Base-by-base conservation (phyloP, 2,113 vertebrate genomes). In the Melanocharis versteri region DNA sequence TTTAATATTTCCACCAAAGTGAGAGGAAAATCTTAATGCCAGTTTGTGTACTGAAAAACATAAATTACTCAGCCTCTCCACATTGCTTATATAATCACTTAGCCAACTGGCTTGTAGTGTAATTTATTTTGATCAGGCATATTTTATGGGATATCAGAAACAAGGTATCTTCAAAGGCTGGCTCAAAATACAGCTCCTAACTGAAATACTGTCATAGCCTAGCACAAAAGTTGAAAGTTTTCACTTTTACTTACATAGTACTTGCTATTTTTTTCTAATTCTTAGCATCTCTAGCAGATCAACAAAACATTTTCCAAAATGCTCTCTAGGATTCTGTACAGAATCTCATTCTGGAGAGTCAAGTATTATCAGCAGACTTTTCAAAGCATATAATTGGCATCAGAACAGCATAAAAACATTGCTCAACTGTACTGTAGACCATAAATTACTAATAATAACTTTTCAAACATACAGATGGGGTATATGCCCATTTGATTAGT, bases 401-500 rank as follows among this genome's bases (percentile, higher is more conserved):
- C 47, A 57, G 61, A 90, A 53, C 15, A 64, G 21, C 30, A 28
- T 10, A 81, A 87, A 80, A 88, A 30, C 31, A 40, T 19, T 81
- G 53, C 16, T 56, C 20, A 80, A 17, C 27, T 47, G 58, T 64
- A 70, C 0, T 77, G 44, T 35, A 94, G 90, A 28, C 94, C 73
- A 24, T 35, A 86, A 93, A 89, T 85, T 79, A 94, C 24, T 31
- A 94, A 33, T 89, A 77, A 70, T 40, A 75, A 50, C 9, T 48
- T 64, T 58, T 77, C 44, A 87, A 94, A 95, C 30, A 78, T 96
- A 97, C 30, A 92, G 93, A 94, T 89, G 91, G 72, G 95, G 90
- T 95, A 97, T 93, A 97, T 96, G 97, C 94, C 97, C 97, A 98
- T 97, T 98, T 96, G 87, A 97, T 97, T 81, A 90, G n/a, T 76